Evolutionary conservation across 1,140 invertebrate genomes (phyloP).

Genomic region (Drosophila oshimai): DNA sequence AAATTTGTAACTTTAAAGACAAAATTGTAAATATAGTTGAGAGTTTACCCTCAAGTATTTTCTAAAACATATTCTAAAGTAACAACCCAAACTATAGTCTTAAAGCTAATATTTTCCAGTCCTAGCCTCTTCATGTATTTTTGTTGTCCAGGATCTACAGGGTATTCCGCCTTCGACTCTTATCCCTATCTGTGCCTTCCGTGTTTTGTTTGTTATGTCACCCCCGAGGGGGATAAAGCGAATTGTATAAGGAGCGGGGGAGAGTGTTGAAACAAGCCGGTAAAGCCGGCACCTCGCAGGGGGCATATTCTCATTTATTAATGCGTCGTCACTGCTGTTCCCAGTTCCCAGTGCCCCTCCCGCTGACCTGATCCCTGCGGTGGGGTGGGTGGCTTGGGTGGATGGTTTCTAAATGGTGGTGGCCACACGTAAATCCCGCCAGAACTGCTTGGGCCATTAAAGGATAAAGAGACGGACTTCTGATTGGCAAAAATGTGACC

Average conservation of each 20-base stretch:
- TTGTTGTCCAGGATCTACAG: not conserved
- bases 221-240: constrained; percentile 12
- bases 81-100: too few species aligned
- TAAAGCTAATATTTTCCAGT: too few species aligned
- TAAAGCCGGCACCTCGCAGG: constrained; percentile 50
- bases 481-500: constrained; percentile 36
- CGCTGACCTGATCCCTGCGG: constrained; percentile 9
- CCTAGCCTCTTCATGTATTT: too few species aligned
- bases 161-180: not conserved
- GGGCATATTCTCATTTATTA: constrained; percentile 73
- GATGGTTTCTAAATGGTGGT: constrained; percentile 61
- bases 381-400: constrained; percentile 27
- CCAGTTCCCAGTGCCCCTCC: not conserved
- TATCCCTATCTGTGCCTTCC: not conserved
- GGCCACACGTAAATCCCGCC: constrained; percentile 50
- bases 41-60: too few species aligned
- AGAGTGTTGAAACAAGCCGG: constrained; percentile 34
- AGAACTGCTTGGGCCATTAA: constrained; percentile 38
- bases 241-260: not conserved
- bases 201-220: constrained; percentile 29
- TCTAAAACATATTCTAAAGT: too few species aligned
- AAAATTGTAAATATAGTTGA: too few species aligned
- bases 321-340: constrained; percentile 54
- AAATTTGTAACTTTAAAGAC: too few species aligned
- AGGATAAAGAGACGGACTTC: constrained; percentile 22